Base-by-base conservation (phyloP, 2,888 invertebrate genomes). In the Empis livida region DNA sequence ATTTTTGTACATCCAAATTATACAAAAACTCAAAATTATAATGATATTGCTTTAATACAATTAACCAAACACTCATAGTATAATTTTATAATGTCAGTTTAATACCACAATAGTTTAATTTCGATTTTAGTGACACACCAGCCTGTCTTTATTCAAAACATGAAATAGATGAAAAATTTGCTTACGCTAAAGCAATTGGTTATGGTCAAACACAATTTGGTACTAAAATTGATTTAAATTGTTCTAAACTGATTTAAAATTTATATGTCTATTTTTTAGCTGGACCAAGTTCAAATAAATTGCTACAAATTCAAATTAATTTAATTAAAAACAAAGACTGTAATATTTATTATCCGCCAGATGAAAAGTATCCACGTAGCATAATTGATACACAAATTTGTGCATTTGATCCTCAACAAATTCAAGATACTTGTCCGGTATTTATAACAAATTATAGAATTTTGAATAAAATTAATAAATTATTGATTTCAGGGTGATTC, bases 1-100 rank as follows among this genome's bases (percentile, higher is more conserved):
- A 59, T 67, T 31, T 61, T 64, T 23, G 51, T 56, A 10, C 72
- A 74, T 59, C 71, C 71, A 16, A 53, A 63, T 6, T 73, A 73
- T 55, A 58, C 55, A 30, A 60, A 61, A 32, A 62, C 67, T 4
- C 55, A 59, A 27, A 66, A 68, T 53, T 75, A 76, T 57, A 62
- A 73, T 48, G 77, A 77, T 51, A 75, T 77, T 50, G 76, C 74
- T 10, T 56, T 77, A 3, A 43, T 77, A 11, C 56, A 65, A 50
- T 51, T 17, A 17, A 5, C 20, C 3, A 20, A 5, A 5, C 20
- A 20, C 9, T 27, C 23, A 27, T 8, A 2, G 23, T 27, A 27
- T 20, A n/a, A 2, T 27, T 8, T 27, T 27, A 8, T 27, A 27
- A 9, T 8, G 2, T 6, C 9, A 27, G 2, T 27, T 27, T 5